Base-by-base conservation (phyloP, 1,140 invertebrate genomes). In the Eumaeus atala region DNA sequence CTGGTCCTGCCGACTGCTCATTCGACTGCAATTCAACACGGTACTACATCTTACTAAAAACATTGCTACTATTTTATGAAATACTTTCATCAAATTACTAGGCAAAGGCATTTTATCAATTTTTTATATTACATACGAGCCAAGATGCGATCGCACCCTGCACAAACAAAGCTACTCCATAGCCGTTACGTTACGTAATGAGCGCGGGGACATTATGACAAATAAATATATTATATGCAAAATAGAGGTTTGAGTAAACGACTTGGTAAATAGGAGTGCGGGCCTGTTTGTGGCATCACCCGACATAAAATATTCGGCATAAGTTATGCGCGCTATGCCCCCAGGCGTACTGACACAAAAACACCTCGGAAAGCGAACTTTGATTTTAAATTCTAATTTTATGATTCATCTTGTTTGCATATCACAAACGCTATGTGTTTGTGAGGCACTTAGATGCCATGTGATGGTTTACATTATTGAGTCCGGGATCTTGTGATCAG, bases 321-420 rank as follows among this genome's bases (percentile, higher is more conserved):
- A 76, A 79, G 72, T 77, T 75, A 82, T 77, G 67, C 70, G 72
- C 70, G 64, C 62, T 34, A 53, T 72, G 69, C 66, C 68, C 70
- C 70, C 60, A 57, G 64, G 64, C 60, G 62, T 53, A 61, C 18
- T 62, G 65, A 70, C 66, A 79, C 77, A 84, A 84, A 84, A 84
- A 83, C 81, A 81, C 74, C 70, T 71, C 77, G 59, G 70, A 66
- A 79, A 70, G 67, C 66, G 77, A 73, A 73, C 67, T 78, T 75
- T 83, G 76, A 84, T 83, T 84, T 83, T 77, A 84, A 84, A 84
- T 82, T 84, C 76, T 77, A 84, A 83, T 84, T 84, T 82, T 79
- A 80, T 74, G 74, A 81, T 74, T 77, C 67, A 70, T 70, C 61
- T 72, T 59, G 64, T 82, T 84, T 82, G 74, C 81, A 84, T 84